Base-by-base conservation (phyloP, 2,888 invertebrate species). In the Acleris holmiana region DNA sequence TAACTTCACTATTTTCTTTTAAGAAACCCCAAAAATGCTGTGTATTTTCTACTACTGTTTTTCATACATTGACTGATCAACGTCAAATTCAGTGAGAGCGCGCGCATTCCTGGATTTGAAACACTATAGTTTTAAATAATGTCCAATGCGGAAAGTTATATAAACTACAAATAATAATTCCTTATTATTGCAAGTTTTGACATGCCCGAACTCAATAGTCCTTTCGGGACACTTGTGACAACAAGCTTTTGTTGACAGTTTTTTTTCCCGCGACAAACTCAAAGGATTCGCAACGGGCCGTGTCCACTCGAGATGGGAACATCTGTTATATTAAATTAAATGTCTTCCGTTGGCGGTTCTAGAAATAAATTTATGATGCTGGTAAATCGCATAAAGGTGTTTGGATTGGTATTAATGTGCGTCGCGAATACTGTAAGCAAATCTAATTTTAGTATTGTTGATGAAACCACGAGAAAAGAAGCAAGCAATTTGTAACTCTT, bases 301-400 rank as follows among this genome's bases (percentile, higher is more conserved):
- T 83, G 85, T 76, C 84, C 83, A 82, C 80, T 83, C 70, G 77
- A 80, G 80, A 85, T 83, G 83, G 78, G 84, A 74, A 81, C 86
- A 88, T 86, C 83, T 85, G 85, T 85, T 84, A 84, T 85, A 82
- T 86, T 87, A 84, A 85, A 86, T 87, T 85, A 83, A 84, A 86
- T 82, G 83, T 85, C 83, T 81, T 84, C 79, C 78, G 75, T 76
- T 76, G 77, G 70, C 66, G 60, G 73, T 54, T 71, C 74, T 79
- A 74, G 75, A 80, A 78, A 82, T 82, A 84, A 74, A 74, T 76
- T 74, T 74, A 71, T 78, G 75, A 77, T 76, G 73, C 76, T 65
- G 44, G 49, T 65, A 60, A 65, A 59, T 55, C 54, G 60, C 65
- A 55, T 64, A 60, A 65, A 65, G 59, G 65, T 65, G 65, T 65